Conservation (phyloP, 2,113 vertebrate species). For the Eublepharis macularius region DNA sequence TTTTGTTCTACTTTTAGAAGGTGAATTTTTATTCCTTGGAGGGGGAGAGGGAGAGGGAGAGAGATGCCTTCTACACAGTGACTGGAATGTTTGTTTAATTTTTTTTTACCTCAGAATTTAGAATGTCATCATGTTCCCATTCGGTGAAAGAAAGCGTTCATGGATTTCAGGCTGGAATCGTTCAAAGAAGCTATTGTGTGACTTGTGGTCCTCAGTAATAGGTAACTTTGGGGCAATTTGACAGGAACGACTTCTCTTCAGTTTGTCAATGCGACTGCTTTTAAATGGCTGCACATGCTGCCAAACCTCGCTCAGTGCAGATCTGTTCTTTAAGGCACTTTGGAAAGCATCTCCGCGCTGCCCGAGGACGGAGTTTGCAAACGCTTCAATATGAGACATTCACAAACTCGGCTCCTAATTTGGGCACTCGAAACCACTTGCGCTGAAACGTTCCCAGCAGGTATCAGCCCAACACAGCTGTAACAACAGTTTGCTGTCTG, state of each 20-base stretch:
- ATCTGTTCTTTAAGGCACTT: conserved; percentile 48
- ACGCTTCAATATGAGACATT: conserved; percentile 22
- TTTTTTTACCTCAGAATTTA: conserved; percentile 58
- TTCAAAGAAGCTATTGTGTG: conserved; percentile 71
- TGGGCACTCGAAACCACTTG: conserved; percentile 3
- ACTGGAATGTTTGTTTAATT: conserved; percentile 59
- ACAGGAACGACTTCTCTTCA: conserved; percentile 63
- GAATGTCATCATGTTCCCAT: conserved; percentile 69
- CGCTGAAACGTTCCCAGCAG: conserved; percentile 15
- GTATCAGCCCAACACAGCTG: not conserved
- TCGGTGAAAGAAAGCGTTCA: conserved; percentile 71
- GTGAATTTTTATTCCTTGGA: conserved; percentile 38
- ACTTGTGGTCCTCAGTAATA: conserved; percentile 57
- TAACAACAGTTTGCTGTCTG: conserved; percentile 12
- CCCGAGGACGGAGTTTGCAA: conserved; percentile 1
- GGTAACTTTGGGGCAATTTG: conserved; percentile 69
- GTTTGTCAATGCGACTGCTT: conserved; percentile 50
- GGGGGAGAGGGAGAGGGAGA: conserved; percentile 20
- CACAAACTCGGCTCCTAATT: conserved; percentile 11
- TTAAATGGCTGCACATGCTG: conserved; percentile 51
- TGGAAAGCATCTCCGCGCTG: conserved; percentile 42
- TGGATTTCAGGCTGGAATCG: conserved; percentile 54
- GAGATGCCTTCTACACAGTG: conserved; percentile 61
- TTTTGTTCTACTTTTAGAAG: conserved; percentile 56
- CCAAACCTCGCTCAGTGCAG: conserved; percentile 51